Evolutionary conservation across 2,797 vertebrate species (phyloP).

Genomic region (Phrynocephalus vlangalii): DNA sequence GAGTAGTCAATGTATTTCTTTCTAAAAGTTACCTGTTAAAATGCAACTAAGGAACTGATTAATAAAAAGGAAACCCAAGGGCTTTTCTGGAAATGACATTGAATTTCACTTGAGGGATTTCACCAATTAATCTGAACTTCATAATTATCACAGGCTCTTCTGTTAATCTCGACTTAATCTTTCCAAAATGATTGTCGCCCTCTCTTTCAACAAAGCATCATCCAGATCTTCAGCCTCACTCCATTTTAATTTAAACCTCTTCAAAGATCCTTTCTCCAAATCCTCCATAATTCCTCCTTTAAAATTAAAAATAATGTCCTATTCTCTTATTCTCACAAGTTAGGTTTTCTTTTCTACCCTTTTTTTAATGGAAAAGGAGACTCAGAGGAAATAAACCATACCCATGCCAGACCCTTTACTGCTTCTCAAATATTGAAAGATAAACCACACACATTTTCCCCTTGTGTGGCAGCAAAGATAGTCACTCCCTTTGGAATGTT

Average conservation of each 20-base stretch:
- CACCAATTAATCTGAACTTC: slow-evolving; percentile 46
- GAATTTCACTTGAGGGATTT: slow-evolving; percentile 43
- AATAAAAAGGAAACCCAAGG: slow-evolving; percentile 37
- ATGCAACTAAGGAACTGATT: slow-evolving; percentile 38
- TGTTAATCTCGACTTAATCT: slow-evolving; percentile 57
- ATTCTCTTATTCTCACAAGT: slow-evolving; percentile 31
- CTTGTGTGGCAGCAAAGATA: too few species aligned
- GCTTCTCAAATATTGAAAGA: slow-evolving; percentile 15
- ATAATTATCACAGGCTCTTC: slow-evolving; percentile 37
- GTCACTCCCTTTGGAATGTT: too few species aligned
- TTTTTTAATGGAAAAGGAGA: background rate
- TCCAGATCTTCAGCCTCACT: slow-evolving; percentile 22
- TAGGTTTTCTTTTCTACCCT: background rate
- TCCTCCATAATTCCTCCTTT: slow-evolving; percentile 44
- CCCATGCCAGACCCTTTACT: background rate
- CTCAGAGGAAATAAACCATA: background rate
- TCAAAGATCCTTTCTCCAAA: slow-evolving; percentile 33
- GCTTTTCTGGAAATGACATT: slow-evolving; percentile 33
- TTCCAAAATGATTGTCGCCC: slow-evolving; percentile 40
- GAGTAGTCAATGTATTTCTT: slow-evolving; percentile 4
- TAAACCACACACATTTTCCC: background rate
- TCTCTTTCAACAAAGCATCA: slow-evolving; percentile 30
- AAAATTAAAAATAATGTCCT: slow-evolving; percentile 59
- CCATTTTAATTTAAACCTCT: slow-evolving; percentile 56
- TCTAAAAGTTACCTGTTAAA: slow-evolving; percentile 10